Evolutionary conservation across 2,888 invertebrate genomes (phyloP), one percentile per base, ranked within the genome.

Genomic region (Orchesellides sinensis): DNA sequence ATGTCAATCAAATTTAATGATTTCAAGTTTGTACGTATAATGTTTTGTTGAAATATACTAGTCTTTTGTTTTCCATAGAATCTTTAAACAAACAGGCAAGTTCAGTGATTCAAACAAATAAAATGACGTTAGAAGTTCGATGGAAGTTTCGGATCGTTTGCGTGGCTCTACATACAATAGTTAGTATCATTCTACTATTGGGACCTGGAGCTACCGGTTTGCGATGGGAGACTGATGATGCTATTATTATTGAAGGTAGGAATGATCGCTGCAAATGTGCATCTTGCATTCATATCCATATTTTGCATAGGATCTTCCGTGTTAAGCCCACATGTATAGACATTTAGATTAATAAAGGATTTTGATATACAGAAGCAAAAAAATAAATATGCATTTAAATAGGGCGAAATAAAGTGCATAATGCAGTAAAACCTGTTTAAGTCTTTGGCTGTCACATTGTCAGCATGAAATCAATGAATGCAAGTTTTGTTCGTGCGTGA

Each of bases 211-310:
- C 45, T 59, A 45, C 72, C 23, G 72, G 72, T 61, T 40, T 61
- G 17, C 25, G 49, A 23, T 83, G 74, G 82, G 59, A 74, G 61
- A 63, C 70, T 23, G 83, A 49, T 27, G 70, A 83, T 49, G 65
- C 75, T 27, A 72, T 83, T 23, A 70, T 83, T 32, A 66, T 83
- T 56, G 56, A 77, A 83, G 83, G 83, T 83, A 32, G 17, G 56
- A 27, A 59, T 3, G n/a, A n/a, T n/a, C n/a, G n/a, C n/a, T n/a
- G n/a, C n/a, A n/a, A n/a, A n/a, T n/a, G n/a, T n/a, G n/a, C n/a
- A n/a, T n/a, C n/a, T n/a, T n/a, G n/a, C n/a, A n/a, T n/a, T n/a
- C n/a, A n/a, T n/a, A n/a, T n/a, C n/a, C n/a, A n/a, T n/a, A n/a
- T n/a, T n/a, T n/a, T n/a, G n/a, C n/a, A n/a, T n/a, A n/a, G n/a